phyloP scores from a whole-genome alignment of 1,140 invertebrate genomes.

The Parasteatoda tepidariorum region DNA sequence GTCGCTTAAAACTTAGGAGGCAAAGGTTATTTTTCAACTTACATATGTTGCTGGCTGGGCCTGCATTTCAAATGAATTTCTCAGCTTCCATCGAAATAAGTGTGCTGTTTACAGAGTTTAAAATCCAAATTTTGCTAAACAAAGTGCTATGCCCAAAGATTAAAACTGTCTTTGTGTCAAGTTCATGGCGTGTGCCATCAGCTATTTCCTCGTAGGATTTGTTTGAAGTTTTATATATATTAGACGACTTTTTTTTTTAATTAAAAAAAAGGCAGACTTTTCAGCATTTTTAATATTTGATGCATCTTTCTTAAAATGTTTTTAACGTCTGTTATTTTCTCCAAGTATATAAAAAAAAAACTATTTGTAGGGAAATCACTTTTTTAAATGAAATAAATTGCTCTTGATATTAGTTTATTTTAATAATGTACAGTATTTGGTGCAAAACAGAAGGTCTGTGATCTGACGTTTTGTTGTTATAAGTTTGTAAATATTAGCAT shows the following conservation, averaged over 20 bases:
- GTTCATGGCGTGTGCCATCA: no score
- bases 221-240: conserved; percentile 14
- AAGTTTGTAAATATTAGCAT: conserved; percentile 52
- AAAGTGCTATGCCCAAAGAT: no score
- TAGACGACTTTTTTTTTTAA: conserved; percentile 36
- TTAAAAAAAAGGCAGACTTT: no score
- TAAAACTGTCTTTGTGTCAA: no score
- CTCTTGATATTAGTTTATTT: conserved; percentile 42
- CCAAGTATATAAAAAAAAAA: conserved; percentile 16
- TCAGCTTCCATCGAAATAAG: no score
- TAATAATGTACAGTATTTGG: conserved; percentile 42
- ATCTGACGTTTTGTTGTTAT: conserved; percentile 9
- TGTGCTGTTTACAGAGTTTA: no score
- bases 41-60: no score
- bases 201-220: no score
- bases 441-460: conserved; percentile 18
- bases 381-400: conserved; percentile 18
- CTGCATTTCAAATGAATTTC: no score
- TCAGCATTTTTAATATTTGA: conserved; percentile 19
- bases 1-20: no score
- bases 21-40: no score
- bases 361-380: neutral
- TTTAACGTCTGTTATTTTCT: conserved; percentile 10
- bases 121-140: no score
- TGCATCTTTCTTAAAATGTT: neutral